These are phyloP conservation scores for Aphis craccivora DNA, from an alignment of 1,140 invertebrate species.

Conservation along the genomic window DNA sequence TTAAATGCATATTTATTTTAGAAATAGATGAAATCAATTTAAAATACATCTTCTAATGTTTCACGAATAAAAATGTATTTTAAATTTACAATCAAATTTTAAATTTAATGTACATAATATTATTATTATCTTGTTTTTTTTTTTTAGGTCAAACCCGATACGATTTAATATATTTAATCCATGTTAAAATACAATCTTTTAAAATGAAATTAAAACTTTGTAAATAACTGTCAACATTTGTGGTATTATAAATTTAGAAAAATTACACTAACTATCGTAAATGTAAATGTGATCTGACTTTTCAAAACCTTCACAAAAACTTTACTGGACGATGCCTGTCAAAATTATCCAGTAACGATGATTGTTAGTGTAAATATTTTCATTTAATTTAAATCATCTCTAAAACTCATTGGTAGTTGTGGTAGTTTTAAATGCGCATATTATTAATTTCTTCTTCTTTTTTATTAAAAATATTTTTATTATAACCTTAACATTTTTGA, in stretches of 20 bases:
- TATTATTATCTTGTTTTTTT: not conserved
- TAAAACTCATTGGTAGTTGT: constrained; percentile 1
- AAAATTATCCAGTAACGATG: not conserved
- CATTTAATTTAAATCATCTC: constrained; percentile 39
- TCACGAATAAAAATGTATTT: not conserved
- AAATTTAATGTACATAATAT: not conserved
- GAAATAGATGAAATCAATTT: no score
- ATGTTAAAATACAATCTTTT: not conserved
- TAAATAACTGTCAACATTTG: constrained; percentile 31
- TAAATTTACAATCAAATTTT: not conserved
- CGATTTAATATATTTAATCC: constrained; percentile 21
- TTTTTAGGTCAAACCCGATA: not conserved
- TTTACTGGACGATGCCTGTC: constrained; percentile 44
- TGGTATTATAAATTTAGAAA: constrained; percentile 16
- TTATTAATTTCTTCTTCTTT: not conserved
- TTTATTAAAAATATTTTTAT: not conserved
- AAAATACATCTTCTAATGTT: not conserved
- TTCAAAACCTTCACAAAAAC: constrained; percentile 24
- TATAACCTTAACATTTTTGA: no score
- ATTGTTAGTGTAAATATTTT: constrained; percentile 41
- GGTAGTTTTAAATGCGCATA: not conserved
- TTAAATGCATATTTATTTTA: no score
- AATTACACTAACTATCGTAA: constrained; percentile 29
- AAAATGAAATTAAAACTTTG: constrained; percentile 29
- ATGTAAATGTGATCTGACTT: not conserved